Conservation (phyloP, 2,113 vertebrate species). For the Hiodon tergisus region DNA sequence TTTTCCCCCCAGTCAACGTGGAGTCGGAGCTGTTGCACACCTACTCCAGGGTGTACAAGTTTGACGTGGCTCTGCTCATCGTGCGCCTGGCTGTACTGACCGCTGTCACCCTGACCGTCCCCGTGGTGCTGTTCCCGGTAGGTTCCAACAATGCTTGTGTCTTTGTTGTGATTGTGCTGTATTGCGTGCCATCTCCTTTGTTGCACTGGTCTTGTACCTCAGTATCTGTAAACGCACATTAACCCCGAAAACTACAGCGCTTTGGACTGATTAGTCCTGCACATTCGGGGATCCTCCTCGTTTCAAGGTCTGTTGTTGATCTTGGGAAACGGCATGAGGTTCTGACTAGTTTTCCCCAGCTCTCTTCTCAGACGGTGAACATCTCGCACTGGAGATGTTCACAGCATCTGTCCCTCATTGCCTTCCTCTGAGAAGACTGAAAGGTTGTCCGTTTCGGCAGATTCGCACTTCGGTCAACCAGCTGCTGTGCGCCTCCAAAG, state of each 20-base stretch:
- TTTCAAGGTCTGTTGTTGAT: too few species aligned
- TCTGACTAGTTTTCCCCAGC: too few species aligned
- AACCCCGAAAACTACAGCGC: too few species aligned
- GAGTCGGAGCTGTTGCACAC: slow-evolving; percentile 90
- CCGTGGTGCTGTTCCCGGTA: slow-evolving; percentile 95
- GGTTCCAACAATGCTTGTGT: slow-evolving; percentile 44
- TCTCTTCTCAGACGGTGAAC: too few species aligned
- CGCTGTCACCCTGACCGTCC: slow-evolving; percentile 91
- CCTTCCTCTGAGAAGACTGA: too few species aligned
- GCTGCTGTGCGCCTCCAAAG: slow-evolving; percentile 73
- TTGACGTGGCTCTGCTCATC: slow-evolving; percentile 78
- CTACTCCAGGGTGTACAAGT: slow-evolving; percentile 70
- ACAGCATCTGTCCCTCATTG: too few species aligned
- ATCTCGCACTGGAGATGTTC: too few species aligned
- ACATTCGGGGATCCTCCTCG: too few species aligned
- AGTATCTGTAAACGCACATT: too few species aligned
- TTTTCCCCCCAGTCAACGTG: slow-evolving; percentile 61
- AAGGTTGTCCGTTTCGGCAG: slow-evolving; percentile 44
- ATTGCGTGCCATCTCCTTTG: neutral
- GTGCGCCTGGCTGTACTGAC: slow-evolving; percentile 89
- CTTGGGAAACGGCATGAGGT: too few species aligned
- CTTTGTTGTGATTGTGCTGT: neutral
- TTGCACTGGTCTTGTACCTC: too few species aligned
- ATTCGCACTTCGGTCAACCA: slow-evolving; percentile 89
- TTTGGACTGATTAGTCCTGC: too few species aligned